Percentiles rank a stretch among this genome's conserved stretches.
Conservation (phyloP, 2,113 vertebrate species). For the Tor tambroides region DNA sequence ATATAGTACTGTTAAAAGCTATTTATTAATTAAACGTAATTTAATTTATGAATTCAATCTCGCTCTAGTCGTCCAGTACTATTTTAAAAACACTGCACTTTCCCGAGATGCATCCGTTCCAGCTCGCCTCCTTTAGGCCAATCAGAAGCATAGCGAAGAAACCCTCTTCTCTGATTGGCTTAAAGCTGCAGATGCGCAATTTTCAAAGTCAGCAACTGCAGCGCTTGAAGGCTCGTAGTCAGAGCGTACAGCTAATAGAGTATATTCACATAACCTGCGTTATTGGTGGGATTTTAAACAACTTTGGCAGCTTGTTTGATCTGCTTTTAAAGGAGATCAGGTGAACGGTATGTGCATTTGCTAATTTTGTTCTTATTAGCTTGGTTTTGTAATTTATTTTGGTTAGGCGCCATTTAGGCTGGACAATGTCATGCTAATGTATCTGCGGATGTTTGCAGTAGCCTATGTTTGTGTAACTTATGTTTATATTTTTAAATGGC, state of each 20-base stretch:
- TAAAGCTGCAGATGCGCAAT: conserved; percentile 18
- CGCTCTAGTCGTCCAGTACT: background rate
- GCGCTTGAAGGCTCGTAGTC: too few relatives aligned
- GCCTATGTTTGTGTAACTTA: background rate
- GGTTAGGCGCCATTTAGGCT: background rate
- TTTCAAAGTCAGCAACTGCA: conserved; percentile 53
- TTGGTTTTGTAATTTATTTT: background rate
- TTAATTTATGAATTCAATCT: too few relatives aligned
- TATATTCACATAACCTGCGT: background rate
- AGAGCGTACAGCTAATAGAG: background rate
- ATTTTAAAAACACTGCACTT: conserved; percentile 3
- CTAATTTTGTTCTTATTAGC: too few relatives aligned
- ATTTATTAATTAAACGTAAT: too few relatives aligned
- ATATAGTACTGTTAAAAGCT: too few relatives aligned
- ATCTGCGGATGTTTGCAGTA: background rate
- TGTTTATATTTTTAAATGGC: background rate
- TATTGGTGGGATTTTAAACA: conserved; percentile 12
- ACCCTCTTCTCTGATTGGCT: conserved; percentile 41
- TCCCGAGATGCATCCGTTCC: conserved; percentile 26
- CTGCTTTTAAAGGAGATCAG: background rate
- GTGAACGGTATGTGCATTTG: background rate
- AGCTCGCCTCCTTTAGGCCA: conserved; percentile 13
- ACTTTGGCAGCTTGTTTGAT: background rate
- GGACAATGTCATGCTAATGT: background rate
- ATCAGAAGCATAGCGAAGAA: background rate